These are phyloP conservation scores for Champsocephalus esox DNA, from an alignment of 2,797 vertebrate genomes.

Conservation along the genomic window DNA sequence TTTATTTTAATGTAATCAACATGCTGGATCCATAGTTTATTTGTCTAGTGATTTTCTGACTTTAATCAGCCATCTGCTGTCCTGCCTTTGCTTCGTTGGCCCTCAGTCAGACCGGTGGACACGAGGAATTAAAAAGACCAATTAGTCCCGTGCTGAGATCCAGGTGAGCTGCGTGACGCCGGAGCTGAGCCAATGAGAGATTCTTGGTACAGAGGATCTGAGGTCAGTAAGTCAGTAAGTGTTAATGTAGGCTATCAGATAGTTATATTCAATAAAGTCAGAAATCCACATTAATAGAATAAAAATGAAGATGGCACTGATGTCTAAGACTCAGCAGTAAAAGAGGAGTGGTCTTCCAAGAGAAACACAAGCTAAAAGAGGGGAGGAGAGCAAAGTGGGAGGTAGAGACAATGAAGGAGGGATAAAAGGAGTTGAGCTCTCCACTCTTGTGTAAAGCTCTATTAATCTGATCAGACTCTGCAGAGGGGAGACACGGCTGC, in stretches of 20 bases:
- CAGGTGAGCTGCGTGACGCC: slow-evolving; percentile 64
- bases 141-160: slow-evolving; percentile 65
- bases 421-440: slow-evolving; percentile 59
- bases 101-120: slow-evolving; percentile 44
- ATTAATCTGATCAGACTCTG: slow-evolving; percentile 73
- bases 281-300: background rate
- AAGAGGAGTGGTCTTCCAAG: slow-evolving; percentile 56
- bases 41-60: slow-evolving; percentile 52
- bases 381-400: slow-evolving; percentile 40
- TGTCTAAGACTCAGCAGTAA: slow-evolving; percentile 33
- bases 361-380: slow-evolving; percentile 33
- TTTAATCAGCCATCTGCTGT: slow-evolving; percentile 76
- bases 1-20: slow-evolving; percentile 41
- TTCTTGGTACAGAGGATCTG: slow-evolving; percentile 1
- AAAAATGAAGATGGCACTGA: slow-evolving; percentile 1
- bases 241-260: background rate
- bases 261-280: too few relatives aligned
- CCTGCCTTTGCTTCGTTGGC: slow-evolving; percentile 17
- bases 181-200: slow-evolving; percentile 23
- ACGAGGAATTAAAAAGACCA: slow-evolving; percentile 70
- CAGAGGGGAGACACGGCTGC: slow-evolving; percentile 31
- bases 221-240: background rate
- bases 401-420: slow-evolving; percentile 53
- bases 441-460: slow-evolving; percentile 72
- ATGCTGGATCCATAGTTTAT: slow-evolving; percentile 27